Evolutionary conservation across 2,888 invertebrate species (phyloP).

Genomic region (Cheilosia impressa): DNA sequence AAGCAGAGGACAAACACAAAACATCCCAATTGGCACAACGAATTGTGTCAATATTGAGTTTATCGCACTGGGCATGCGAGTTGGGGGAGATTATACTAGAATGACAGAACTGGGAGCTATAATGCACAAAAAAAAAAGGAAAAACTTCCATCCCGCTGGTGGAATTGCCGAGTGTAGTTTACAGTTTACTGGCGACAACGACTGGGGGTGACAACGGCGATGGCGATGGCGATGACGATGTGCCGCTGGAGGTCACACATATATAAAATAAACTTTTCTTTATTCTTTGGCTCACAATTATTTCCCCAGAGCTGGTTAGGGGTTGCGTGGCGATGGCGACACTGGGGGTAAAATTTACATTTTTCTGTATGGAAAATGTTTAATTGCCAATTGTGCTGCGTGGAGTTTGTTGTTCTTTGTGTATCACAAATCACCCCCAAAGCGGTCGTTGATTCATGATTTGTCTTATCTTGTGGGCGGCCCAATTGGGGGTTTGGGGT

Average conservation of each 20-base stretch:
- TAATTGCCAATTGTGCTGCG: constrained; percentile 66
- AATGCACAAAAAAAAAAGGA: constrained; percentile 29
- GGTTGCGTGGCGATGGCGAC: not conserved
- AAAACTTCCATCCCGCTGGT: constrained; percentile 36
- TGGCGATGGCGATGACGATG: constrained; percentile 29
- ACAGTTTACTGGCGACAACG: constrained; percentile 31
- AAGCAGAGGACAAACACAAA: constrained; percentile 22
- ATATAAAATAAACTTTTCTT: constrained; percentile 60
- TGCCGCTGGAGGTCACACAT: constrained; percentile 52
- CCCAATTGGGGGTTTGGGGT: constrained; percentile 7
- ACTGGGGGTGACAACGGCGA: constrained; percentile 18
- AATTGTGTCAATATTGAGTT: constrained; percentile 63
- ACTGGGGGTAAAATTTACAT: constrained; percentile 47
- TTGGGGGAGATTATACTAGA: constrained; percentile 22
- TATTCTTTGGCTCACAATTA: constrained; percentile 53
- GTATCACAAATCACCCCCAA: constrained; percentile 68
- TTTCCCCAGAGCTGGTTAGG: constrained; percentile 58
- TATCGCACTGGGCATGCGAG: constrained; percentile 17
- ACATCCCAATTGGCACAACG: constrained; percentile 37
- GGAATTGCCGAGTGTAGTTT: constrained; percentile 41
- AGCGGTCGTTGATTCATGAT: constrained; percentile 61
- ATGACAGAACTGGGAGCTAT: constrained; percentile 63
- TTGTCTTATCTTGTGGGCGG: constrained; percentile 16
- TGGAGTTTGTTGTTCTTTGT: constrained; percentile 16
- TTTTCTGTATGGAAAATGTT: constrained; percentile 55